Base-by-base conservation (phyloP, 1,140 invertebrate genomes). In the Cotesia typhae region DNA sequence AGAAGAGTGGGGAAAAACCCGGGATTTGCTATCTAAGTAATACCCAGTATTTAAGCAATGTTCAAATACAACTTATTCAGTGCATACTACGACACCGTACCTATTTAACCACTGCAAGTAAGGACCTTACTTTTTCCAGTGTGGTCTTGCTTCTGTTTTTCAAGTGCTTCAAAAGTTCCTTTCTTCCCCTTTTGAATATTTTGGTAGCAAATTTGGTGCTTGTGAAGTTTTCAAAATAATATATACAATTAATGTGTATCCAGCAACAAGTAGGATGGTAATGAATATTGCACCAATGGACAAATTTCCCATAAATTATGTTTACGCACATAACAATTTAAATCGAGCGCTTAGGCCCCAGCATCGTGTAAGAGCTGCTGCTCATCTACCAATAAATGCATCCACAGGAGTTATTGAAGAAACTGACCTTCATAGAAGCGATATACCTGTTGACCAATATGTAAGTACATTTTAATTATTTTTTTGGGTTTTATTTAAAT, bases 391-490 rank as follows among this genome's bases (percentile, higher is more conserved):
- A 0, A 51, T 10, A 10, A 67, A 83, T 10, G 76, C 76, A 0
- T 73, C 76, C 0, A 83, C 81, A 0, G 82, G 82, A 10, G 53
- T 79, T 5, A 73, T 84, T 17, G 79, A 83, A 6, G 70, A 84
- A 0, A 74, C 76, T 12, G 66, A 38, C 2, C 64, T 84, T 4
- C 51, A 68, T 0, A 71, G 80, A 51, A 79, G 70, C 12, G 65
- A 28, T 17, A 70, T 36, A 1, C 70, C 78, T 0, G 17, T 77
- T 2, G 72, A 77, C 9, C 77, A 80, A 73, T 74, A 75, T 12
- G 83, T 84, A 78, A 71, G 78, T 77, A 41, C 28, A 6, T 9
- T 57, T 37, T 35, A 47, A 68, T 65, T 55, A 57, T 55, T 37
- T 5, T 64, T 41, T 10, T 14, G 2, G 17, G 36, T 53, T 12